These are phyloP conservation scores for Ennomos fuscantarius DNA, from an alignment of 2,888 invertebrate species.

Conservation along the genomic window DNA sequence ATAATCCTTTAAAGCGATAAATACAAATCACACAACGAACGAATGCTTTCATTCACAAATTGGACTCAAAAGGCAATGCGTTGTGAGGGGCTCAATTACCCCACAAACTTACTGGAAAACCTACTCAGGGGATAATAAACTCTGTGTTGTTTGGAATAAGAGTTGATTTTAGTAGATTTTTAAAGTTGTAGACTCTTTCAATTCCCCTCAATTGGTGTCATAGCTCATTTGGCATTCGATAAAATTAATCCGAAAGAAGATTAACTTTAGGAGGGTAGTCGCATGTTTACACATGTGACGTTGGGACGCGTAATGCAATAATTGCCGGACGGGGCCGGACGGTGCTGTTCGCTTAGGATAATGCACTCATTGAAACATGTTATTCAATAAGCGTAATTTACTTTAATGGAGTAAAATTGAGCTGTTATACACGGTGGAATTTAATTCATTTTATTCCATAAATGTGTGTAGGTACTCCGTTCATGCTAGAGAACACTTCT, in stretches of 20 bases:
- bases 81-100: constrained; percentile 58
- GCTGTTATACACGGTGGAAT: no score
- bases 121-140: constrained; percentile 45
- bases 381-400: constrained; percentile 61
- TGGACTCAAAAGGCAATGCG: constrained; percentile 77
- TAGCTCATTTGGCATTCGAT: constrained; percentile 83
- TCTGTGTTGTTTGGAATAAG: constrained; percentile 44
- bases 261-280: constrained; percentile 61
- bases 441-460: no score
- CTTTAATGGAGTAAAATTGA: constrained; percentile 49
- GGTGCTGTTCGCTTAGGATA: constrained; percentile 47
- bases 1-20: constrained; percentile 55
- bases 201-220: constrained; percentile 70
- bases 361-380: constrained; percentile 66
- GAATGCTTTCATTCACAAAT: constrained; percentile 74
- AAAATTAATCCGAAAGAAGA: constrained; percentile 79
- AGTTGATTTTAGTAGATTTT: constrained; percentile 35
- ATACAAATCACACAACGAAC: constrained; percentile 56
- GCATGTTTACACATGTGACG: constrained; percentile 70
- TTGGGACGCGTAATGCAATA: constrained; percentile 36
- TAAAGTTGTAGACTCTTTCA: constrained; percentile 53
- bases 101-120: constrained; percentile 36
- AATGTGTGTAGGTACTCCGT: no score
- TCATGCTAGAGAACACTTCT: no score
- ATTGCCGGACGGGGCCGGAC: constrained; percentile 8